These are phyloP conservation scores for Odocoileus hemionus DNA, from an alignment of 2,113 vertebrate genomes.

Conservation along the genomic window DNA sequence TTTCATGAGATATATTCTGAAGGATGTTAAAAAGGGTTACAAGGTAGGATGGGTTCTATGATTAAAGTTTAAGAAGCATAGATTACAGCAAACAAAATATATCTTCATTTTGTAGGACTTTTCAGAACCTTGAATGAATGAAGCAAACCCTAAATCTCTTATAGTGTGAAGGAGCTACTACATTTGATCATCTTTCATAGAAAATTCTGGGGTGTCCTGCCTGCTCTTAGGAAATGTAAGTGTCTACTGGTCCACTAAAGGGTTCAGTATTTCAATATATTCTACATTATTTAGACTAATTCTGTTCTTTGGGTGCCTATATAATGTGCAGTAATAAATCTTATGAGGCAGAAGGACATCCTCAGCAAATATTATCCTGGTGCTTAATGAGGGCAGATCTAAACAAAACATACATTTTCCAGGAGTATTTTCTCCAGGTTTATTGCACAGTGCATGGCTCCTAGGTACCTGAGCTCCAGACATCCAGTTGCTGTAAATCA, in stretches of 20 bases:
- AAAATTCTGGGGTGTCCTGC: neutral
- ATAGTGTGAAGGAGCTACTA: neutral
- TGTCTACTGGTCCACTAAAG: neutral
- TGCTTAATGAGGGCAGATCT: conserved; percentile 62
- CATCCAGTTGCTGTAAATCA: conserved; percentile 76
- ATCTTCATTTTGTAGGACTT: neutral
- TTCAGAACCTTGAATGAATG: neutral
- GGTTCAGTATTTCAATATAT: neutral
- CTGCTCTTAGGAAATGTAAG: neutral
- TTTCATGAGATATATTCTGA: neutral
- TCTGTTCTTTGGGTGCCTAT: conserved; percentile 25
- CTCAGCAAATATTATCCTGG: conserved; percentile 46
- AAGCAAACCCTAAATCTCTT: neutral
- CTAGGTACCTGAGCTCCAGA: conserved; percentile 65
- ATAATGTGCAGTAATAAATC: neutral
- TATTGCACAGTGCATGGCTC: neutral
- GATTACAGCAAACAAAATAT: neutral
- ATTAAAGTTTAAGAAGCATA: neutral
- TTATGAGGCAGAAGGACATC: conserved; percentile 16
- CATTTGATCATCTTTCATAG: neutral
- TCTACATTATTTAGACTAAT: conserved; percentile 17
- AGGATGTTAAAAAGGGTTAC: neutral
- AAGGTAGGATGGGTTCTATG: neutral
- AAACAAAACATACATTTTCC: conserved; percentile 58
- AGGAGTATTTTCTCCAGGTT: conserved; percentile 31